Base-by-base conservation (phyloP, 1,140 invertebrate species). In the Papilio xuthus region DNA sequence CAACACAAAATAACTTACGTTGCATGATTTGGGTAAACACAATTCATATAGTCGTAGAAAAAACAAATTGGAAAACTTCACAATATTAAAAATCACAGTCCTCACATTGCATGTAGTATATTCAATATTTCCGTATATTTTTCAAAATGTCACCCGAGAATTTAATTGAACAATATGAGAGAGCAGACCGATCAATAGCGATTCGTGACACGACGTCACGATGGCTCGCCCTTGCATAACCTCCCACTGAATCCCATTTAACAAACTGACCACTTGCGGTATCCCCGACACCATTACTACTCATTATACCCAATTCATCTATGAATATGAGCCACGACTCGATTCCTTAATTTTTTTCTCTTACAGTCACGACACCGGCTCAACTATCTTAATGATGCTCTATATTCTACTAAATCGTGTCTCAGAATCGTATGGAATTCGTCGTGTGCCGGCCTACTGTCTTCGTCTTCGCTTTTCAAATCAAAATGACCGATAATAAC, bases 231-330 rank as follows among this genome's bases (percentile, higher is more conserved):
- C 56, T 32, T 70, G 50, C 77, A 77, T 72, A 77, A 74, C 69
- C 73, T 70, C 81, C 81, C 74, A 77, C 73, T 75, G 73, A 60
- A 70, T 78, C 63, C 79, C 77, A 80, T 82, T 78, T 78, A 81
- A 76, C 41, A 50, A 70, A 77, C 77, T 80, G 78, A 71, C 82
- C 80, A 80, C 78, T 76, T 53, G 53, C 81, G 53, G 79, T 81
- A 85, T 89, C 86, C 82, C 86, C 79, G 85, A 86, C 86, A 87
- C 76, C 83, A 85, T 90, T 89, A 90, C 84, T 82, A 85, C 85
- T 90, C 88, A 90, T 90, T 90, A 90, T 84, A 89, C 84, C 82
- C 89, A 86, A 90, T 90, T 90, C 89, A 90, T 87, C 87, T 88
- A 82, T 83, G 79, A 81, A 83, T 86, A 83, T 82, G 75, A 79